phyloP scores from a whole-genome alignment of 2,797 vertebrate species.

The Sebastes vulpes region DNA sequence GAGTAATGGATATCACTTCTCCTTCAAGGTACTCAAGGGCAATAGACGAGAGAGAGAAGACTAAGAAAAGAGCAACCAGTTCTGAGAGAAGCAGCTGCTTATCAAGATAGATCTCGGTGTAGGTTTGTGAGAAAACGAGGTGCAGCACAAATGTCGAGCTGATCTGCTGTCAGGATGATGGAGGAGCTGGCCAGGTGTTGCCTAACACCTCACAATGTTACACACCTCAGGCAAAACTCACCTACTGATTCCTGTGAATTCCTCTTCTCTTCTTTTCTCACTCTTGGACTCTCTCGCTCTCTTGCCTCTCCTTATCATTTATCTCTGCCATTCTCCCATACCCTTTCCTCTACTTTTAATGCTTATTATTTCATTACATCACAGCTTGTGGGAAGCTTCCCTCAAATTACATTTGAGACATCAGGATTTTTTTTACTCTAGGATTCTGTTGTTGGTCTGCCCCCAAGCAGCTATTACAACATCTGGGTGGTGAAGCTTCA shows the following conservation, averaged over 20 bases:
- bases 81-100: background rate
- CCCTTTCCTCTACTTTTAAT: background rate
- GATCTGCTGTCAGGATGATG: slow-evolving; percentile 24
- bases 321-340: background rate
- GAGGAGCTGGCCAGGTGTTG: slow-evolving; percentile 17
- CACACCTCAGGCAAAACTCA: slow-evolving; percentile 12
- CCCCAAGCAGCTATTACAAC: background rate
- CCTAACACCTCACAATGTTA: background rate
- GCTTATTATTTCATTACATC: background rate
- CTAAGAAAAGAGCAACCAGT: background rate
- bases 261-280: background rate
- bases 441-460: background rate
- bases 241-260: background rate
- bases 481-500: background rate
- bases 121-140: background rate
- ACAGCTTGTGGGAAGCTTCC: background rate
- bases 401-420: background rate
- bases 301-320: background rate
- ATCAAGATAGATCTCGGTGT: background rate
- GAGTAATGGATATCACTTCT: background rate
- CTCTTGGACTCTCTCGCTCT: background rate
- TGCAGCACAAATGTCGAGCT: background rate
- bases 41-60: background rate
- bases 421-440: background rate
- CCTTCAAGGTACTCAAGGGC: background rate